A percentile compares a stretch with the other conserved stretches of the same genome.
phyloP scores from a whole-genome alignment of 2,888 invertebrate genomes.

The Agelastica alni region DNA sequence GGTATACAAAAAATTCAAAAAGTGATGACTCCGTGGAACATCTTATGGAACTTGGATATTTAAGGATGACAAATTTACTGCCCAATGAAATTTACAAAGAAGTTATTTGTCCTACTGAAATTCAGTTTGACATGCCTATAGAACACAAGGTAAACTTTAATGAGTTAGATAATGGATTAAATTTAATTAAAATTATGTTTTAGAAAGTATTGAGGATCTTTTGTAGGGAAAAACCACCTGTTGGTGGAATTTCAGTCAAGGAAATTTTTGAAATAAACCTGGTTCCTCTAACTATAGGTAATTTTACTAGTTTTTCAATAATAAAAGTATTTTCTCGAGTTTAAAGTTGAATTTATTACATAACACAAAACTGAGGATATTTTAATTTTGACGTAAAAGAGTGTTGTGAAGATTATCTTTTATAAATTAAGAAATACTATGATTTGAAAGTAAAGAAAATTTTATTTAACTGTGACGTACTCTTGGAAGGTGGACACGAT shows the following conservation, averaged over 20 bases:
- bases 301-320: slow-evolving; percentile 31
- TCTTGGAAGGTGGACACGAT: slow-evolving; percentile 8
- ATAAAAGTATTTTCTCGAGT: no score
- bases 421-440: no score
- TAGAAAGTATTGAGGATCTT: slow-evolving; percentile 88
- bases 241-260: slow-evolving; percentile 98
- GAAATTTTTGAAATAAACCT: slow-evolving; percentile 99
- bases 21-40: slow-evolving; percentile 98
- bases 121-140: slow-evolving; percentile 85
- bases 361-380: no score
- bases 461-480: no score
- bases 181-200: slow-evolving; percentile 28
- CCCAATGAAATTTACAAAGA: slow-evolving; percentile 94
- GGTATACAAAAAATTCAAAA: slow-evolving; percentile 93
- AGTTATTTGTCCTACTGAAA: slow-evolving; percentile 77
- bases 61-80: slow-evolving; percentile 91
- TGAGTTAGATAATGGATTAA: background rate
- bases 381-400: no score
- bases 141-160: slow-evolving; percentile 69
- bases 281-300: slow-evolving; percentile 88
- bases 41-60: slow-evolving; percentile 92
- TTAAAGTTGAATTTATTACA: no score
- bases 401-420: no score
- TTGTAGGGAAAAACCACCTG: slow-evolving; percentile 94
- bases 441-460: no score